Conservation (phyloP, 2,113 vertebrate genomes). For the Miniopterus natalensis region DNA sequence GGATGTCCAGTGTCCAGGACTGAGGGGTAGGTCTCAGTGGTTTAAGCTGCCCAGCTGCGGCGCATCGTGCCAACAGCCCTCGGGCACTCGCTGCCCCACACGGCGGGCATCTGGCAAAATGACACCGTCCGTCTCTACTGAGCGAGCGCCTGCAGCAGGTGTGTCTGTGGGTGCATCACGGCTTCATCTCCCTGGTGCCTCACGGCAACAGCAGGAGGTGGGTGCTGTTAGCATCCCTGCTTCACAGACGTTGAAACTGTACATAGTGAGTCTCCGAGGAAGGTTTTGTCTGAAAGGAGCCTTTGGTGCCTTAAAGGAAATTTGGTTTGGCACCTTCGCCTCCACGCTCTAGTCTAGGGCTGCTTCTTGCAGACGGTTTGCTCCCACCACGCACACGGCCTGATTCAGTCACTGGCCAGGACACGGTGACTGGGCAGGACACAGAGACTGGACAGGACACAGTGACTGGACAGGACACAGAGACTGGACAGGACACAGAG, state of each 20-base stretch:
- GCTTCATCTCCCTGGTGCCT: not conserved
- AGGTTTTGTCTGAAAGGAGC: not conserved
- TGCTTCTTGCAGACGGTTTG: not conserved
- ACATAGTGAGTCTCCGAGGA: not conserved
- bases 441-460: no score
- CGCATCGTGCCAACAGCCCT: no score
- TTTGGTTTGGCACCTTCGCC: not conserved
- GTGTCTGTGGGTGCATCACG: not conserved
- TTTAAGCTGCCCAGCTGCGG: not conserved
- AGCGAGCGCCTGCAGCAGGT: not conserved
- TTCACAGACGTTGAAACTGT: not conserved
- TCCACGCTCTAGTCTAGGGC: not conserved
- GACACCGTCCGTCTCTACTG: not conserved
- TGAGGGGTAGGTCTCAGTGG: not conserved
- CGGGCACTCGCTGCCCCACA: not conserved
- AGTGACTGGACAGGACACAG: no score
- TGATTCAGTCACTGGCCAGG: no score
- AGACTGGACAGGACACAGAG: no score
- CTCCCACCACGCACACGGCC: rapidly evolving
- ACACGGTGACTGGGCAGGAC: no score
- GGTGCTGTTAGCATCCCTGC: no score
- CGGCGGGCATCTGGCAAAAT: not conserved
- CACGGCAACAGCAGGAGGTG: rapidly evolving
- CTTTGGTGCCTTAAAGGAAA: not conserved
- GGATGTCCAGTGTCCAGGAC: not conserved